Conservation (phyloP, 2,113 vertebrate genomes). For the Chaetura pelagica region DNA sequence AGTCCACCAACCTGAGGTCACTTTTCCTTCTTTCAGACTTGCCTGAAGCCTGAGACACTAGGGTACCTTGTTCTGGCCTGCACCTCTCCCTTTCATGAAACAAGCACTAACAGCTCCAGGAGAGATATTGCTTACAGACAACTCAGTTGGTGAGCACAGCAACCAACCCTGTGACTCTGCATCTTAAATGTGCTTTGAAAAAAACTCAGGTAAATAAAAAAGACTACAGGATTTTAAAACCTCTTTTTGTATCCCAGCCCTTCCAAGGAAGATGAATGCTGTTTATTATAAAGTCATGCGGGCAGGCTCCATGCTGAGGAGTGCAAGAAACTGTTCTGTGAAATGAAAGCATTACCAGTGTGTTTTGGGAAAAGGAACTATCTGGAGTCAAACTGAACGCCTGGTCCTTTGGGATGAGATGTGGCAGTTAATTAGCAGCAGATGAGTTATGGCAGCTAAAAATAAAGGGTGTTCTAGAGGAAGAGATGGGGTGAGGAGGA, state of each 20-base stretch:
- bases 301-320: neutral
- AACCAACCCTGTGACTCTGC: neutral
- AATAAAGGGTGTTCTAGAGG: neutral
- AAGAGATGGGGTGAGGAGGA: neutral
- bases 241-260: neutral
- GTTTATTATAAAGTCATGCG: neutral
- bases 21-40: neutral
- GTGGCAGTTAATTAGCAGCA: neutral
- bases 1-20: neutral
- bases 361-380: neutral
- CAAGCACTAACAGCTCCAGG: neutral
- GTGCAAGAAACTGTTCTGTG: neutral
- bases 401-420: neutral
- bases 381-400: neutral
- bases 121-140: neutral
- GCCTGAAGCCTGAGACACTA: neutral
- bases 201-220: neutral
- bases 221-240: neutral
- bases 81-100: neutral
- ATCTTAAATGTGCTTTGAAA: neutral
- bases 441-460: neutral
- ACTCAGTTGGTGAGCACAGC: neutral
- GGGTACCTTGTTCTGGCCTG: neutral
- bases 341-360: neutral
- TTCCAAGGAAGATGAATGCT: neutral